Base-by-base conservation (phyloP, 2,113 vertebrate genomes). In the Chascanopsetta lugubris region DNA sequence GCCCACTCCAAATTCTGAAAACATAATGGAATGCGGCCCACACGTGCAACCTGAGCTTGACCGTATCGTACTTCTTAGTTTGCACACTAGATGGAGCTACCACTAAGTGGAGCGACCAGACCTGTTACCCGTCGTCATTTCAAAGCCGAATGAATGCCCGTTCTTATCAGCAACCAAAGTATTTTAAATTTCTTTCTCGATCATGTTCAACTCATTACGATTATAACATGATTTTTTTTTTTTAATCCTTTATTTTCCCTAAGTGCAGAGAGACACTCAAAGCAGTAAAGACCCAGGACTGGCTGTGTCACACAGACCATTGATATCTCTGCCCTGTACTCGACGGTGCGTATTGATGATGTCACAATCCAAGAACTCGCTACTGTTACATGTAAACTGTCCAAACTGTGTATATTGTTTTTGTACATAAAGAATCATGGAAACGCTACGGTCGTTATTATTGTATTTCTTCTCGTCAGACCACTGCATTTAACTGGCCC, bases 401-500 rank as follows among this genome's bases (percentile, higher is more conserved):
- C n/a, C 45, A 69, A 59, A 72, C 22, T 68, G 56, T 84, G 54
- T 83, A 72, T 64, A 69, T 55, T 85, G 68, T 58, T 88, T 84
- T 84, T 88, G 74, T 82, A 86, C 53, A 85, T 88, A 88, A 88
- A 86, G 62, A 79, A 30, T 43, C 11, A 54, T 51, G 26, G 66
- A 61, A 43, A 38, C 13, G 22, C 24, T 15, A 61, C 3, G 3
- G 1, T 29, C 50, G 46, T 66, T 30, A 5, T 34, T 1, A 1
- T 40, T 15, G 0, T 74, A 54, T 46, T n/a, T 64, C 15, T 53
- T 45, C 2, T 5, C 15, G 7, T 8, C 4, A 0, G 34, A 4
- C 15, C 1, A 5, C 13, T n/a, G n/a, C n/a, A n/a, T n/a, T n/a
- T n/a, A n/a, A n/a, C n/a, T n/a, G n/a, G n/a, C n/a, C n/a, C n/a